Conservation (phyloP, 1,140 invertebrate genomes). For the Chrysomallon squamiferum region DNA sequence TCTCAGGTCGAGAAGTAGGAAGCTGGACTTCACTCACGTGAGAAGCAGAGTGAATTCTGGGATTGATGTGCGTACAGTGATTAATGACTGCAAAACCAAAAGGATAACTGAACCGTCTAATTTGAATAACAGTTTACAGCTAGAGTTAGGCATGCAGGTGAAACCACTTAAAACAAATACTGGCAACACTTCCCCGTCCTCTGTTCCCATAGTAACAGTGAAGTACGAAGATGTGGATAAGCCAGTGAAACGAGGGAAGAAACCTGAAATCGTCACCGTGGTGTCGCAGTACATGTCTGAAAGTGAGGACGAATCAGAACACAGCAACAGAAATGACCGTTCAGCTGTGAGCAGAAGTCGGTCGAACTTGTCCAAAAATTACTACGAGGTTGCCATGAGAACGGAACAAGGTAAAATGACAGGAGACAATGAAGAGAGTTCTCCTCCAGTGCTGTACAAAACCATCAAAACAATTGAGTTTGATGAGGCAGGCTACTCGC, state of each 20-base stretch:
- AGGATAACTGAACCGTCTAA: not conserved
- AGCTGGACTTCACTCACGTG: not conserved
- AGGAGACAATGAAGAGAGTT: conserved; percentile 11
- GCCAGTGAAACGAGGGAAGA: conserved; percentile 11
- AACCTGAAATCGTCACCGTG: conserved; percentile 40
- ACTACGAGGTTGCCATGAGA: conserved; percentile 36
- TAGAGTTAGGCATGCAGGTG: not conserved
- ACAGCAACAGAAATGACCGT: not conserved
- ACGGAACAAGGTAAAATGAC: conserved; percentile 20
- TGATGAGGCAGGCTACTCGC: conserved; percentile 18
- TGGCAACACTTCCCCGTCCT: conserved; percentile 24
- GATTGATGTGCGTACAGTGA: not conserved
- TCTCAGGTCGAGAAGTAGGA: too few species aligned
- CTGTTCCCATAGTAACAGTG: conserved; percentile 32
- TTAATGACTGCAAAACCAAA: not conserved
- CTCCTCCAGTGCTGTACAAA: conserved; percentile 11
- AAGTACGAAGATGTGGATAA: conserved; percentile 25
- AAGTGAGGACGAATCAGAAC: conserved; percentile 26
- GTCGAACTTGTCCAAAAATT: conserved; percentile 30
- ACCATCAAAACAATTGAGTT: conserved; percentile 38
- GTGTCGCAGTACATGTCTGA: conserved; percentile 30
- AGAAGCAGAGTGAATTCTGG: not conserved
- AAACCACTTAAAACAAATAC: too few species aligned
- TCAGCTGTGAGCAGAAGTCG: conserved; percentile 19
- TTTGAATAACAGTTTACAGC: not conserved